Base-by-base conservation (phyloP, 2,888 invertebrate species). In the Nebria salina region DNA sequence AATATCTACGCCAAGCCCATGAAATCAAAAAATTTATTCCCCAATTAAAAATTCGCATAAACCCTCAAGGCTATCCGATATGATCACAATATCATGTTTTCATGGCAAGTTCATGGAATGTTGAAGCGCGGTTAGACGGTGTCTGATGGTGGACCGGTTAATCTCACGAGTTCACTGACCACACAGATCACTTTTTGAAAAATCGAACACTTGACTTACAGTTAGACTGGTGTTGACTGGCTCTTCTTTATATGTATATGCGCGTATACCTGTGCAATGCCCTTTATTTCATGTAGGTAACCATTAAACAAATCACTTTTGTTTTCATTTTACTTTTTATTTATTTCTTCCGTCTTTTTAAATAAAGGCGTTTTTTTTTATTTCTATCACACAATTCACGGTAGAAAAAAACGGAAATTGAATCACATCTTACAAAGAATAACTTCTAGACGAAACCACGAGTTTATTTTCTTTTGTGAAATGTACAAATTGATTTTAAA, bases 61-160 rank as follows among this genome's bases (percentile, higher is more conserved):
- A 54, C 13, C 13, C 15, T 26, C 70, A 70, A 70, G 70, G 70
- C 34, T 26, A 34, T 70, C 54, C 54, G 34, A 34, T 70, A 70
- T 70, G 70, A 70, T 70, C 70, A 70, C 70, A 70, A 34, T 70
- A 70, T 70, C 70, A 70, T 34, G 70, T 70, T 70, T 70, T 70
- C 25, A 5, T 54, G 26, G 26, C 34, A 70, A 70, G 70, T 70
- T 34, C 70, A 70, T 70, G 70, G 70, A 70, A 70, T 70, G 70
- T 70, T 70, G n/a, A 13, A 13, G 70, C 26, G 26, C 25, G 70
- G 70, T 25, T 70, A 70, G 70, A 70, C 70, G 20, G 70, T 70
- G 70, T 26, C 70, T 34, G 54, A 54, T 26, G 5, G 26, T 11
- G 70, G 70, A 70, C 70, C 70, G 70, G 70, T 70, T 70, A 70